These are phyloP conservation scores for Heliconius himera DNA, from an alignment of 1,140 invertebrate species.

Conservation along the genomic window DNA sequence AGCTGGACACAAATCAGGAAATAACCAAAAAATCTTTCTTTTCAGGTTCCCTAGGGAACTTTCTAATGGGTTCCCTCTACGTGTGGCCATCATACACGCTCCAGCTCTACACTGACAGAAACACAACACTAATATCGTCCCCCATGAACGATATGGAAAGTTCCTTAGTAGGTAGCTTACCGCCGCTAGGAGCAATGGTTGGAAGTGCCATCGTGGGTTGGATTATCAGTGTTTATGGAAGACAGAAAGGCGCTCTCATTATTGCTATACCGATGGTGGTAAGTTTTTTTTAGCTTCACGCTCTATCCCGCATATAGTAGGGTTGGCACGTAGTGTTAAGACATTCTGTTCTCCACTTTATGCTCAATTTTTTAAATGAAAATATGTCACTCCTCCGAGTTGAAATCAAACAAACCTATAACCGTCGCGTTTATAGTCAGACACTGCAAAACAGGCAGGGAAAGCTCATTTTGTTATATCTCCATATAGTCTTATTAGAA, in stretches of 20 bases:
- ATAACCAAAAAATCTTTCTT: background rate
- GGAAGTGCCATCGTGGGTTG: slow-evolving; percentile 52
- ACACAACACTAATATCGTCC: slow-evolving; percentile 46
- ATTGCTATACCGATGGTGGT: slow-evolving; percentile 60
- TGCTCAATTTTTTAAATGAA: no score
- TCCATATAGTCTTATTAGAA: no score
- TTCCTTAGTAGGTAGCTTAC: slow-evolving; percentile 59
- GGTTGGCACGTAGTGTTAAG: no score
- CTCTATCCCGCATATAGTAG: background rate
- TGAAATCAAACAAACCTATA: no score
- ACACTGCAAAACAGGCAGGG: no score
- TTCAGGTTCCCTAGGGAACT: slow-evolving; percentile 44
- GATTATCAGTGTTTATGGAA: slow-evolving; percentile 55
- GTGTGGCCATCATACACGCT: slow-evolving; percentile 65
- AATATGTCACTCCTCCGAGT: no score
- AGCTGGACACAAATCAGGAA: no score
- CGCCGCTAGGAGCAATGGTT: slow-evolving; percentile 56
- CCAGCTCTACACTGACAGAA: slow-evolving; percentile 44
- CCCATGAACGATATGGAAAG: slow-evolving; percentile 62
- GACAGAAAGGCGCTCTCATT: slow-evolving; percentile 58
- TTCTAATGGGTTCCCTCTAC: slow-evolving; percentile 48
- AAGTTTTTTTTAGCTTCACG: slow-evolving; percentile 34
- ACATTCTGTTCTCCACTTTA: no score
- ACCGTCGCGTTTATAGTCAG: no score
- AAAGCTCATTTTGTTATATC: no score